These are phyloP conservation scores for Notarius quadriscutis DNA, from an alignment of 2,113 vertebrate species.

Conservation along the genomic window DNA sequence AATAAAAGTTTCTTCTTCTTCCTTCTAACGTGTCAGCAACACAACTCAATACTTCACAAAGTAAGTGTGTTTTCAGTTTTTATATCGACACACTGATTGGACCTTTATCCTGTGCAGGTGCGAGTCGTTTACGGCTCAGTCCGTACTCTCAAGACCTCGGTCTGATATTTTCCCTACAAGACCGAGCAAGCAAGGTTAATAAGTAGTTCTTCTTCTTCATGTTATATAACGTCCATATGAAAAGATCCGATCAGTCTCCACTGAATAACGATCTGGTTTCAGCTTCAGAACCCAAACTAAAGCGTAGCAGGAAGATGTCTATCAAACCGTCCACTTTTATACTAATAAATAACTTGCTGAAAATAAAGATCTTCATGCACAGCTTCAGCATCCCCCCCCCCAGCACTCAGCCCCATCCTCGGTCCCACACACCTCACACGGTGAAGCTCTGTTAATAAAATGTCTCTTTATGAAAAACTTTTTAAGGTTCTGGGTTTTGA, in stretches of 20 bases:
- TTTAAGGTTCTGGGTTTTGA: constrained; percentile 51
- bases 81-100: too few species aligned
- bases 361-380: not conserved
- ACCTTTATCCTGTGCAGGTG: too few species aligned
- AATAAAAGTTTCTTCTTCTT: too few species aligned
- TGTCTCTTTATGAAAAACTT: constrained; percentile 71
- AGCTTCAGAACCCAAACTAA: not conserved
- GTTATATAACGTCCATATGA: not conserved
- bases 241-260: not conserved
- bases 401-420: not conserved
- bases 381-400: not conserved
- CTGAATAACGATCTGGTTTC: not conserved
- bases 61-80: too few species aligned
- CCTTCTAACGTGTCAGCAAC: too few species aligned
- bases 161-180: too few species aligned
- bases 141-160: too few species aligned
- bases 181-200: too few species aligned
- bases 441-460: constrained; percentile 73
- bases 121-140: too few species aligned
- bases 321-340: not conserved
- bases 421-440: constrained; percentile 60
- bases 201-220: too few species aligned
- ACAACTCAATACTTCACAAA: too few species aligned
- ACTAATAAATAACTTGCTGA: not conserved
- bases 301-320: not conserved